Percentiles rank a stretch among this genome's conserved stretches.
Evolutionary conservation across 92 coral and sea anemone genomes (phyloP).

Genomic region (Paramuricea clavata): DNA sequence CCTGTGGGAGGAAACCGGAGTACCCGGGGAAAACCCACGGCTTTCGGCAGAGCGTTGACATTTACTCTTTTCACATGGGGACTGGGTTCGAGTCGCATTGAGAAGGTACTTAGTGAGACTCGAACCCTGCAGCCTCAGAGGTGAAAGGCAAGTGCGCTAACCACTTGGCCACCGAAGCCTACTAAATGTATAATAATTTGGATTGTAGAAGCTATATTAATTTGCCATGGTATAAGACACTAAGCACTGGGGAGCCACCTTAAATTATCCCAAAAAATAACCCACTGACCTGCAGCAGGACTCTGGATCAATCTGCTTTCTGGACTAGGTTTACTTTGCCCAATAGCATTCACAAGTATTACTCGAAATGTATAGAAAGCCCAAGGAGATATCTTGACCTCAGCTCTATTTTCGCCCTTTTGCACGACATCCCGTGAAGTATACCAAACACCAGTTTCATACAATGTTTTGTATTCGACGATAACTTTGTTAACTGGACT

Average conservation of each 20-base stretch:
- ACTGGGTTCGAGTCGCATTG: too few relatives aligned
- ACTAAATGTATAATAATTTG: too few relatives aligned
- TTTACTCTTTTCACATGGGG: too few relatives aligned
- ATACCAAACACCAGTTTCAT: conserved; percentile 73
- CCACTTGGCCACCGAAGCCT: too few relatives aligned
- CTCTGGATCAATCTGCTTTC: conserved; percentile 75
- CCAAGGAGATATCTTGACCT: conserved; percentile 87
- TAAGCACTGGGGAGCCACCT: background rate
- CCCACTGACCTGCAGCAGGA: conserved; percentile 83
- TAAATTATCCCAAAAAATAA: background rate
- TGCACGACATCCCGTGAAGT: conserved; percentile 48
- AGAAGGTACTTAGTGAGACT: too few relatives aligned
- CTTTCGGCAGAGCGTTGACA: too few relatives aligned
- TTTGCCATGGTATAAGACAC: too few relatives aligned
- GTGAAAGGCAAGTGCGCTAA: too few relatives aligned
- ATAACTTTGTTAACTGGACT: conserved; percentile 78
- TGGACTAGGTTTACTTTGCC: conserved; percentile 77
- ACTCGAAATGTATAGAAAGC: conserved; percentile 84
- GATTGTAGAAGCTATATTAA: too few relatives aligned
- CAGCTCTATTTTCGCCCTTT: conserved; percentile 61
- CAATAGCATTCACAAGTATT: conserved; percentile 79
- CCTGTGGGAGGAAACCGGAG: too few relatives aligned
- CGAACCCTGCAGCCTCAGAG: too few relatives aligned
- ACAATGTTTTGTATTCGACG: conserved; percentile 71
- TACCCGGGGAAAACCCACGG: too few relatives aligned